Evolutionary conservation across 2,113 vertebrate genomes (phyloP).

Genomic region (Steatornis caripensis): DNA sequence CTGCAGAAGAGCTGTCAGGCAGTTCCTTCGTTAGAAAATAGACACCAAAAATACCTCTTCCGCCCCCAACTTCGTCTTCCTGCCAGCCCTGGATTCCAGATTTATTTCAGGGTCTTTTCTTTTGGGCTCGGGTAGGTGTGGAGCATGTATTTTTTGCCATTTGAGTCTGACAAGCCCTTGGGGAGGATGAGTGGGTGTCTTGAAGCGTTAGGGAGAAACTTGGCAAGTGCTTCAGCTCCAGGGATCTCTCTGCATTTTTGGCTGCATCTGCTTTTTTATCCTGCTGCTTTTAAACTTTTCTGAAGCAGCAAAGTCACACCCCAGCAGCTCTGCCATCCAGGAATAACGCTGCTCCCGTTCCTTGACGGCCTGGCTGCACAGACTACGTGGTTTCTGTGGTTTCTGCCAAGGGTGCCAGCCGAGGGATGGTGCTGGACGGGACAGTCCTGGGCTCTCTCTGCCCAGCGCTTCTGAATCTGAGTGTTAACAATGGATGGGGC

Average conservation of each 20-base stretch:
- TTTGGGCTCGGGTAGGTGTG: conserved; percentile 45
- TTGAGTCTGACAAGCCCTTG: conserved; percentile 61
- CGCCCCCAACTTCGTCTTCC: conserved; percentile 35
- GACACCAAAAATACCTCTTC: conserved; percentile 37
- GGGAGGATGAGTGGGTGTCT: conserved; percentile 58
- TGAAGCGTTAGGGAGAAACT: conserved; percentile 41
- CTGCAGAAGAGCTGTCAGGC: conserved; percentile 30
- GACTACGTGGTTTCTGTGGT: not conserved
- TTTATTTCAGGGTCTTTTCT: conserved; percentile 62
- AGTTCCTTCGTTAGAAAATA: conserved; percentile 28
- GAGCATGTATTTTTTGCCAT: conserved; percentile 52
- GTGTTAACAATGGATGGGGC: not conserved
- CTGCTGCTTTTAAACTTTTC: conserved; percentile 11
- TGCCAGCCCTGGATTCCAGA: conserved; percentile 57
- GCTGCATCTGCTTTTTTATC: conserved; percentile 35
- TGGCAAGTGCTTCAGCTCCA: conserved; percentile 12
- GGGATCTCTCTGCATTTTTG: conserved; percentile 52
- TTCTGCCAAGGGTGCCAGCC: not conserved
- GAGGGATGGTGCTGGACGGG: not conserved
- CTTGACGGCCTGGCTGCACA: not conserved
- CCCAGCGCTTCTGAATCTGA: not conserved
- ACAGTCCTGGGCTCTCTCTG: not conserved
- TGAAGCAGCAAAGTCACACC: not conserved
- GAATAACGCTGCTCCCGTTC: not conserved
- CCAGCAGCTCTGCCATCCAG: not conserved